Evolutionary conservation across 1,140 invertebrate genomes (phyloP).

Genomic region (Nasonia giraulti): DNA sequence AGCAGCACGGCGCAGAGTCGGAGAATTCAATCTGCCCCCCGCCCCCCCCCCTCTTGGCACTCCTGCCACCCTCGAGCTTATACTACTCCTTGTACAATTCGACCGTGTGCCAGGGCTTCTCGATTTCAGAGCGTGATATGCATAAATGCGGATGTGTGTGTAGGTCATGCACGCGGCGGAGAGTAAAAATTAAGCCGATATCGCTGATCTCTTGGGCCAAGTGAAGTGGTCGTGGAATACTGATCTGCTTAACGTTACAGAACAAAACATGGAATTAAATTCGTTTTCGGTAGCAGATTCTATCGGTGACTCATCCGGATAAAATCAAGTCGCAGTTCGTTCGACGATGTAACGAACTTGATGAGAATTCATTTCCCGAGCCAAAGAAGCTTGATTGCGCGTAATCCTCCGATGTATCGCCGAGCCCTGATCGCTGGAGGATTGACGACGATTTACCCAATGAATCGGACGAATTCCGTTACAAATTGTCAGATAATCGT

Average conservation of each 20-base stretch:
- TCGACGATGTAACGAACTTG: background rate
- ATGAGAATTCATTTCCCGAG: background rate
- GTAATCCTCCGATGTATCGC: too few relatives aligned
- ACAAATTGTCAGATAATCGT: too few relatives aligned
- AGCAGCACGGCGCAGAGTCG: too few relatives aligned
- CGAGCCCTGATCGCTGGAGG: too few relatives aligned
- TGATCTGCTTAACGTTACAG: too few relatives aligned
- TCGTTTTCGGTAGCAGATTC: background rate
- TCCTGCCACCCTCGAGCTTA: background rate
- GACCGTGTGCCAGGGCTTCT: background rate
- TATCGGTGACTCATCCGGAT: background rate
- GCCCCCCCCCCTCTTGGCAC: background rate
- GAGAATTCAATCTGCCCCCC: conserved; percentile 24
- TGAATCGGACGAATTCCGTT: too few relatives aligned
- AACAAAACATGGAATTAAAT: too few relatives aligned
- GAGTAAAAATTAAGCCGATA: background rate
- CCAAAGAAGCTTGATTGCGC: background rate
- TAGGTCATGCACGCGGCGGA: background rate
- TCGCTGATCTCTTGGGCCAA: background rate
- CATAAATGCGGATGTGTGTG: too few relatives aligned
- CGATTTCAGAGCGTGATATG: background rate
- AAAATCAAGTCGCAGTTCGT: background rate
- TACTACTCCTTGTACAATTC: background rate
- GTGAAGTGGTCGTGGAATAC: background rate
- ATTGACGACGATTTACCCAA: too few relatives aligned